Percentiles rank a stretch among this genome's conserved stretches.
phyloP scores from a whole-genome alignment of 2,888 invertebrate species.

The Noctua pronuba region DNA sequence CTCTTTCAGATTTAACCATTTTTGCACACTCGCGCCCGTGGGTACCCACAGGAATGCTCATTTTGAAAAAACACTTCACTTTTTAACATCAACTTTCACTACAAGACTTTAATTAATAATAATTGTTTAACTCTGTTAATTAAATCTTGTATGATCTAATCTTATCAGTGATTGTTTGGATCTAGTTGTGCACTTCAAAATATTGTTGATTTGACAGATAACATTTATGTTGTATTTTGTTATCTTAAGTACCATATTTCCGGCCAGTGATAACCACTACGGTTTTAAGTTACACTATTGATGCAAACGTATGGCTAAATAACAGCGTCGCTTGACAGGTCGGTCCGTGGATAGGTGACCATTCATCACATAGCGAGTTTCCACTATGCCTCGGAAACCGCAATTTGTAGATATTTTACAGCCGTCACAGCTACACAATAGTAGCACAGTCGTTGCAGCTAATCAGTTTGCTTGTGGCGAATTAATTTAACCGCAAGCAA shows the following conservation, averaged over 20 bases:
- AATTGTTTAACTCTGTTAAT: constrained; percentile 31
- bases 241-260: constrained; percentile 45
- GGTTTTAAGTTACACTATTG: background rate
- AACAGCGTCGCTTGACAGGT: background rate
- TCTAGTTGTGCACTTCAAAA: constrained; percentile 38
- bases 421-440: background rate
- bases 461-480: background rate
- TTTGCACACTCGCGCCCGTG: constrained; percentile 25
- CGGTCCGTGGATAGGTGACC: background rate
- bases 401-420: background rate
- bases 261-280: constrained; percentile 3
- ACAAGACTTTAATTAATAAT: constrained; percentile 23
- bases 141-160: constrained; percentile 43
- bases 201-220: constrained; percentile 37
- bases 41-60: constrained; percentile 32
- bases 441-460: background rate
- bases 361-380: background rate
- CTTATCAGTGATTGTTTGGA: constrained; percentile 35
- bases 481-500: background rate
- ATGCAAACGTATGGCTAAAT: too few relatives aligned
- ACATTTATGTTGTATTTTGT: constrained; percentile 3
- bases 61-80: constrained; percentile 11
- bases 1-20: constrained; percentile 53
- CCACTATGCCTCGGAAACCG: background rate
- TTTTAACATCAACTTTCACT: constrained; percentile 9